Base-by-base conservation (phyloP, 2,888 invertebrate species). In the Prosapia bicincta region DNA sequence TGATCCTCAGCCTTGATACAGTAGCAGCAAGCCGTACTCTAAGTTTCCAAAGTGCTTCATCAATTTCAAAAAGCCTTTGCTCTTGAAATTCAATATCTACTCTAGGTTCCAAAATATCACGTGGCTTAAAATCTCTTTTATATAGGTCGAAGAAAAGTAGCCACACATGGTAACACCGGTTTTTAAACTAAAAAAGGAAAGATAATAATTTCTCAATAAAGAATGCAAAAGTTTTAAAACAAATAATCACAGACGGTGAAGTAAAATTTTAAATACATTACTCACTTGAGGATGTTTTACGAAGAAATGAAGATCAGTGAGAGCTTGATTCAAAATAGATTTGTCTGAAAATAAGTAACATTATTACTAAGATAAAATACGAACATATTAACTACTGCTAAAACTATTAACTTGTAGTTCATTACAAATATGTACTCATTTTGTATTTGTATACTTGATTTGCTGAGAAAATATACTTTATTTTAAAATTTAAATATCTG, bases 21-120 rank as follows among this genome's bases (percentile, higher is more conserved):
- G 93, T 91, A 0, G 95, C 95, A 0, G 93, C 93, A 38, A 95
- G 85, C 79, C 90, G 89, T 0, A 92, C 89, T 73, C 91, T 87
- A 80, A 89, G 88, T 9, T 86, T 83, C 90, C 92, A 90, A 13
- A 94, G 85, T 1, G 88, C 87, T 9, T 85, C 85, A 80, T 94
- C 92, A 0, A 91, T 88, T 0, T 88, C 88, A 38, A 86, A 83
- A 54, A 79, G 72, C 1, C 75, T 78, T 20, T 78, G 69, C 9
- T 78, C 68, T 20, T 71, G 69, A 32, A 80, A 78, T 23, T 76
- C 72, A 13, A 28, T 32, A 66, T 66, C 32, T 32, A 76, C 66
- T n/a, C 78, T 77, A 6, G 69, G 70, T 0, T 69, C 71, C 67
- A 79, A 72, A 66, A 74, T 30, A 72, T 80, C 79, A 10, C 69